Conservation (phyloP, 2,888 invertebrate species). For the Cabera pusaria region DNA sequence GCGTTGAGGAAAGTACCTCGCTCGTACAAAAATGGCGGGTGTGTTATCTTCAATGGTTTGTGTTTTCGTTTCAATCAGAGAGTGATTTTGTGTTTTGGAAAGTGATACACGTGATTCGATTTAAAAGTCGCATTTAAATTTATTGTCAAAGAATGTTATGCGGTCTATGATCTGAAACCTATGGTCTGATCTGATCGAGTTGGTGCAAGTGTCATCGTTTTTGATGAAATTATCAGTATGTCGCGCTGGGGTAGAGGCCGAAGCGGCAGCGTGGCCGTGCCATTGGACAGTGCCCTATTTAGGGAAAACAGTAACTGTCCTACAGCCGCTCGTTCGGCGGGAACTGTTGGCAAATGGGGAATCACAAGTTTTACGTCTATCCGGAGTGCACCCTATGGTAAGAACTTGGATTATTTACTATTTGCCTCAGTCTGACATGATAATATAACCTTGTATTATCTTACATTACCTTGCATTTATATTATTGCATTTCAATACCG, state of each 20-base stretch:
- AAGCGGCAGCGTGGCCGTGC: slow-evolving; percentile 84
- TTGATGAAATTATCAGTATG: slow-evolving; percentile 83
- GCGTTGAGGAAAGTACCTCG: slow-evolving; percentile 69
- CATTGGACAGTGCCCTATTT: slow-evolving; percentile 85
- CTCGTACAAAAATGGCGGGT: slow-evolving; percentile 82
- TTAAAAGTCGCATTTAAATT: slow-evolving; percentile 36
- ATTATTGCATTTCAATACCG: slow-evolving; percentile 21
- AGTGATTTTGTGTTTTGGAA: slow-evolving; percentile 51
- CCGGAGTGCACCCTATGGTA: slow-evolving; percentile 90
- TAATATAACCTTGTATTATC: slow-evolving; percentile 40
- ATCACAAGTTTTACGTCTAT: slow-evolving; percentile 96
- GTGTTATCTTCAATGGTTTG: slow-evolving; percentile 78
- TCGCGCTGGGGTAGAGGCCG: slow-evolving; percentile 86
- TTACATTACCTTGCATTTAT: slow-evolving; percentile 18
- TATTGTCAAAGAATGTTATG: slow-evolving; percentile 51
- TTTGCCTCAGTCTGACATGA: slow-evolving; percentile 21
- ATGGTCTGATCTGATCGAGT: slow-evolving; percentile 57
- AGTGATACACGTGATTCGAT: slow-evolving; percentile 40
- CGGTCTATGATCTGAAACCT: slow-evolving; percentile 62
- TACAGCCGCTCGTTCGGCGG: slow-evolving; percentile 94
- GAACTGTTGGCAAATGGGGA: slow-evolving; percentile 97
- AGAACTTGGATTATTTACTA: slow-evolving; percentile 65
- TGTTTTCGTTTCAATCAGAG: slow-evolving; percentile 74
- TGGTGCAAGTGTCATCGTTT: slow-evolving; percentile 72
- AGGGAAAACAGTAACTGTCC: slow-evolving; percentile 93